Evolutionary conservation across 2,797 vertebrate species (phyloP).

Genomic region (Otolemur crassicaudatus): DNA sequence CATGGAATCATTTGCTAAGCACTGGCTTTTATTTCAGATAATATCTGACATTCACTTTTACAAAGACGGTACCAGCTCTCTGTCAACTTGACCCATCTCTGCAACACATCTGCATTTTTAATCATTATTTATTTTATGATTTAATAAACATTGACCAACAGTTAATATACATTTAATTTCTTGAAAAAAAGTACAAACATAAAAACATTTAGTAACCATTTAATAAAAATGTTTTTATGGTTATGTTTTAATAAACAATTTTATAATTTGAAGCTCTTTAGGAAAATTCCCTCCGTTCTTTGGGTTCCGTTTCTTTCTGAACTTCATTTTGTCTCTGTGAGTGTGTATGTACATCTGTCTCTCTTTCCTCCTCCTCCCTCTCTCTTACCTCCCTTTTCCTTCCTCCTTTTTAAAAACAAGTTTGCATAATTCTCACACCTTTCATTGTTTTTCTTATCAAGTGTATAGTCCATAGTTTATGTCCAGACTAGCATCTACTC

Average conservation of each 20-base stretch:
- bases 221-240: background rate
- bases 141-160: background rate
- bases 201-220: background rate
- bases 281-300: background rate
- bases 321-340: background rate
- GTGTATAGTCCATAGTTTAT: background rate
- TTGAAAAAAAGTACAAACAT: background rate
- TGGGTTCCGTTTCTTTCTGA: background rate
- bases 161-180: conserved; percentile 4
- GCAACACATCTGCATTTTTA: background rate
- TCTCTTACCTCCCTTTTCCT: background rate
- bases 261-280: background rate
- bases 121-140: background rate
- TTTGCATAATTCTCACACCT: background rate
- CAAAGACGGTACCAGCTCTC: background rate
- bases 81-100: background rate
- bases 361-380: background rate
- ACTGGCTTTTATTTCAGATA: background rate
- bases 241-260: conserved; percentile 6
- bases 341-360: background rate
- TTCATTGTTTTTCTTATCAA: background rate
- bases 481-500: background rate
- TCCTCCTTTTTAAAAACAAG: background rate
- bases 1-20: background rate
- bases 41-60: background rate